Evolutionary conservation across 2,113 vertebrate genomes (phyloP), one percentile per base, ranked within the genome.

Genomic region (Engystomops pustulosus): DNA sequence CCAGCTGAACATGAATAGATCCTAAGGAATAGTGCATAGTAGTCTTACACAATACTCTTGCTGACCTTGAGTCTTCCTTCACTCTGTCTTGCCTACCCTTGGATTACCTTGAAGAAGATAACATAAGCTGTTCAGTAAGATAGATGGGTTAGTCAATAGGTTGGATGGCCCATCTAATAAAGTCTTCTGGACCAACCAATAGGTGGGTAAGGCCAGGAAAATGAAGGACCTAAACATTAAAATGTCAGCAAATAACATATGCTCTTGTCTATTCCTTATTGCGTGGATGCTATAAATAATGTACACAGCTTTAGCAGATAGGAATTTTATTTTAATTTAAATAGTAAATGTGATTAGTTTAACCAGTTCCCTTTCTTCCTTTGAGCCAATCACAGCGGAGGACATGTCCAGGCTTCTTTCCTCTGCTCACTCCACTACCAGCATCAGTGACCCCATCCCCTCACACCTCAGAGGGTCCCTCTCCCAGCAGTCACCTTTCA

Each of bases 101-200:
- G 58, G 25, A 30, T 62, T 62, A 30, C 58, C 58, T 62, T 62
- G 25, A 62, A 62, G 55, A 60, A 27, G 60, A 65, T 65, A 65
- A 65, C 32, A 14, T 6, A 65, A 17, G 5, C 60, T 65, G 60
- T 65, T 15, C 15, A 65, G 14, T 17, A 30, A 65, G 30, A 65
- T 65, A 65, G 14, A 65, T 65, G 15, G 30, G 23, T 65, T 7
- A 18, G 14, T 65, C 60, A 65, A 34, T 65, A 65, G 60, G 15
- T 32, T 65, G 60, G 30, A 65, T 32, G 60, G 18, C 14, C 12
- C 27, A 18, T 65, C 60, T 65, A 20, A 36, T 67, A 20, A 36
- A 67, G 32, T 67, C 30, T 67, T 32, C 32, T 20, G 18, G 2
- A 20, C 6, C 17, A 17, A 32, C 27, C 27, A 65, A 65, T 65